Percentiles rank a stretch among this genome's conserved stretches.
phyloP scores from a whole-genome alignment of 2,888 invertebrate species.

The Drosophila subsilvestris region DNA sequence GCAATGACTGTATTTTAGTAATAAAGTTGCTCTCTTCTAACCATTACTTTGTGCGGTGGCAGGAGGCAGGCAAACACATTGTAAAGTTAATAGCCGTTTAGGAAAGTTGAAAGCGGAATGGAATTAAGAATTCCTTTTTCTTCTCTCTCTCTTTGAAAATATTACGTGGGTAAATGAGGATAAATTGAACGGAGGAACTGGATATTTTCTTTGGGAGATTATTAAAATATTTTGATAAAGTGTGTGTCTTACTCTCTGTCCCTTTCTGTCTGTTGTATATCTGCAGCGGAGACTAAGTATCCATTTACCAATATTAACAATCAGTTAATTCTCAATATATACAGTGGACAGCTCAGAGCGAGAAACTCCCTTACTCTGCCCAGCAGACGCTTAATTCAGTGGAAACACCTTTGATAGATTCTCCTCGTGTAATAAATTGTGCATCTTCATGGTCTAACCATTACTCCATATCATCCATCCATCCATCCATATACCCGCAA shows the following conservation, averaged over 20 bases:
- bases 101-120: slow-evolving; percentile 59
- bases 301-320: too few relatives aligned
- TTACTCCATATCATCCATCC: not conserved
- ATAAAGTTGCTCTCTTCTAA: slow-evolving; percentile 62
- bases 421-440: not conserved
- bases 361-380: too few relatives aligned
- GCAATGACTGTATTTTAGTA: slow-evolving; percentile 73
- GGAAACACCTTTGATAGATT: not conserved
- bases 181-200: not conserved
- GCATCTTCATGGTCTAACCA: not conserved
- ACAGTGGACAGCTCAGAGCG: too few relatives aligned
- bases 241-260: too few relatives aligned
- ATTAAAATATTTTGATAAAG: too few relatives aligned
- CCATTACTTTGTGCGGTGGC: slow-evolving; percentile 9
- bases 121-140: slow-evolving; percentile 26
- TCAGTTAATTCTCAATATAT: too few relatives aligned
- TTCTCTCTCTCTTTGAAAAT: not conserved
- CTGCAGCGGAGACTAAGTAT: too few relatives aligned
- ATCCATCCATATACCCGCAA: not conserved
- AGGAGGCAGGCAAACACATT: slow-evolving; percentile 54
- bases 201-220: not conserved
- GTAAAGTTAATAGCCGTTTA: slow-evolving; percentile 76
- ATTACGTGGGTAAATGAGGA: too few relatives aligned
- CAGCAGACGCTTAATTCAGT: not conserved
- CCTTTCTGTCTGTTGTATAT: too few relatives aligned